phyloP scores from a whole-genome alignment of 2,888 invertebrate genomes.

The Capitulum mitella region DNA sequence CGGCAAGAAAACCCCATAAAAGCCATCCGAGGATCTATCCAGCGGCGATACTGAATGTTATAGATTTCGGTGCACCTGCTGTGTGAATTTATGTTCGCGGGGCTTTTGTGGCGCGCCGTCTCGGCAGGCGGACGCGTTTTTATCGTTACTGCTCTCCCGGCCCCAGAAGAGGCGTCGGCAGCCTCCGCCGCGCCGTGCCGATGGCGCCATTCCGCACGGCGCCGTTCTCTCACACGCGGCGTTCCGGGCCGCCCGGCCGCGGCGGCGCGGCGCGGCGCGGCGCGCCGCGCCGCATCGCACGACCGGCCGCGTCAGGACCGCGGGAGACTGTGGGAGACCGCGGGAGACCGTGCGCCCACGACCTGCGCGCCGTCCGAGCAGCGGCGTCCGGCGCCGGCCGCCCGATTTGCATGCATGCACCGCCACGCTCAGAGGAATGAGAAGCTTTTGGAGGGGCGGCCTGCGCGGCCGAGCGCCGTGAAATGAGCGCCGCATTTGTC shows the following conservation, averaged over 20 bases:
- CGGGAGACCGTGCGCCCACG: no score
- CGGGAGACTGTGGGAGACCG: no score
- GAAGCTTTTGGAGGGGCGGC: no score
- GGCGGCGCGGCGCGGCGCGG: not conserved
- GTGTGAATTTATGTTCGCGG: not conserved
- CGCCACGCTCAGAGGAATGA: not conserved
- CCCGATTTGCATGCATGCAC: not conserved
- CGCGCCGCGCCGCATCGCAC: no score
- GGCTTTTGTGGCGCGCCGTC: not conserved
- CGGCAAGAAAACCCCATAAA: slow-evolving; percentile 22
- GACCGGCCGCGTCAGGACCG: no score
- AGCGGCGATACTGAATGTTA: not conserved
- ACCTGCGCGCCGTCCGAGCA: no score
- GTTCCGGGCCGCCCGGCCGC: not conserved
- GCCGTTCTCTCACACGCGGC: not conserved
- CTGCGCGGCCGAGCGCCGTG: not conserved
- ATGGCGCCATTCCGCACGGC: not conserved
- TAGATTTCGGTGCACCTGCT: slow-evolving; percentile 16
- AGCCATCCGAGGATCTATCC: slow-evolving; percentile 12
- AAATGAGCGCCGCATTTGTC: not conserved
- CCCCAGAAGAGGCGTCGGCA: not conserved
- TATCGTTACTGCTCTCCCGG: not conserved
- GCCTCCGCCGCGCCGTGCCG: no score
- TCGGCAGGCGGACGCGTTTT: not conserved
- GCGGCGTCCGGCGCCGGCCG: not conserved